phyloP scores from a whole-genome alignment of 2,888 invertebrate species.

The Drosophila eohydei region DNA sequence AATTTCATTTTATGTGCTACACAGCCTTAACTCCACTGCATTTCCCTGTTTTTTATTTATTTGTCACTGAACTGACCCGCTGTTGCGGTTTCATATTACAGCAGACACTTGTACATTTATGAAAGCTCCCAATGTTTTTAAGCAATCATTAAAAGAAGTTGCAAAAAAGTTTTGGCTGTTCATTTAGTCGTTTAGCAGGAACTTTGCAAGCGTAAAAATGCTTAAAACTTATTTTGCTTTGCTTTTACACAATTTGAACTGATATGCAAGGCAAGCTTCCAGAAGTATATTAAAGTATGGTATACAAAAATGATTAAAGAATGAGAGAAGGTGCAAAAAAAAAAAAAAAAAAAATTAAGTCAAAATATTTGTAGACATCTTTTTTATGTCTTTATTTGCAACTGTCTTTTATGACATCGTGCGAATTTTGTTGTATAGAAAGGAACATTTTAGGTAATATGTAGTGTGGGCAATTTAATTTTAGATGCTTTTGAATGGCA shows the following conservation, averaged over 20 bases:
- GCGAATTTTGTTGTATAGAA: too few relatives aligned
- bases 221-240: not conserved
- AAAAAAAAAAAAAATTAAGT: not conserved
- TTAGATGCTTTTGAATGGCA: not conserved
- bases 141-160: slow-evolving; percentile 1
- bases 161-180: not conserved
- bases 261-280: not conserved
- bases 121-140: not conserved
- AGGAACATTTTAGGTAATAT: not conserved
- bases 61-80: not conserved
- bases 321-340: not conserved
- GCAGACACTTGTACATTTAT: not conserved
- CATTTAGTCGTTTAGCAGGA: not conserved
- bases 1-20: slow-evolving; percentile 62
- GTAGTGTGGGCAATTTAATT: not conserved
- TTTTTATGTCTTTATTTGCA: not conserved
- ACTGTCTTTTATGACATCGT: not conserved
- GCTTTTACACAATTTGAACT: not conserved
- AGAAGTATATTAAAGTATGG: not conserved
- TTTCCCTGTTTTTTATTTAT: slow-evolving; percentile 7
- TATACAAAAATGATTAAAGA: not conserved
- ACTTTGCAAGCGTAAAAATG: not conserved
- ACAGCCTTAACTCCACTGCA: slow-evolving; percentile 36
- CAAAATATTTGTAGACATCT: too few relatives aligned
- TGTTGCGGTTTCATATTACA: slow-evolving; percentile 37